phyloP scores from a whole-genome alignment of 2,888 invertebrate genomes.

The Coleophora flavipennella region DNA sequence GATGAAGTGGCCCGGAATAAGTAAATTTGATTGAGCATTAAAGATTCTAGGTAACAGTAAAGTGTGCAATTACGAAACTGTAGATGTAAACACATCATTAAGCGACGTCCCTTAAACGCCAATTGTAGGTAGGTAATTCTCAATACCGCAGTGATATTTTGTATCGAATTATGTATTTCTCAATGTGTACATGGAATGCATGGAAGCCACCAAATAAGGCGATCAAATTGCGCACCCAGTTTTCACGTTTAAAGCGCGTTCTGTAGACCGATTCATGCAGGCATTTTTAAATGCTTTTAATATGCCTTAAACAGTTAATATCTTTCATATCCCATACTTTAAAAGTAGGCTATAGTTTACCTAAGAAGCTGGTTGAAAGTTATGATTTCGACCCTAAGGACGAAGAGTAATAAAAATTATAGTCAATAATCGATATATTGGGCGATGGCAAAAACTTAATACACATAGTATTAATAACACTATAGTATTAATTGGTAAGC shows the following conservation, averaged over 20 bases:
- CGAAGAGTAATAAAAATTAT: no score
- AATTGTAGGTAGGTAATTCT: conserved; percentile 11
- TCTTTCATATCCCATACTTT: no score
- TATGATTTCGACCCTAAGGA: no score
- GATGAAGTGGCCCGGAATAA: conserved; percentile 36
- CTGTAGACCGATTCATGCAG: background rate
- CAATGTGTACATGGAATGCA: background rate
- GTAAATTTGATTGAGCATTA: conserved; percentile 54
- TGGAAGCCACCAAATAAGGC: conserved; percentile 2
- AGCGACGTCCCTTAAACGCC: conserved; percentile 16
- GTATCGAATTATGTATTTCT: conserved; percentile 5
- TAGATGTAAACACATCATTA: conserved; percentile 36
- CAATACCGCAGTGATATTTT: conserved; percentile 7
- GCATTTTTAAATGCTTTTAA: background rate
- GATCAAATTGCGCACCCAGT: conserved; percentile 6
- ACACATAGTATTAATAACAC: no score
- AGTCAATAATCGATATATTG: no score
- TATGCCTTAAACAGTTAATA: no score
- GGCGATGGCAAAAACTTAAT: no score
- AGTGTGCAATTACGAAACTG: conserved; percentile 25
- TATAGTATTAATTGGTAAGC: no score
- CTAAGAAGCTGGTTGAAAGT: no score
- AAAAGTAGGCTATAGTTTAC: no score
- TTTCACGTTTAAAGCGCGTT: conserved; percentile 1
- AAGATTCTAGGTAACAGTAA: conserved; percentile 44